These are phyloP conservation scores for Montipora sp. DNA, from an alignment of 64 coral and sea anemone genomes.

Conservation along the genomic window DNA sequence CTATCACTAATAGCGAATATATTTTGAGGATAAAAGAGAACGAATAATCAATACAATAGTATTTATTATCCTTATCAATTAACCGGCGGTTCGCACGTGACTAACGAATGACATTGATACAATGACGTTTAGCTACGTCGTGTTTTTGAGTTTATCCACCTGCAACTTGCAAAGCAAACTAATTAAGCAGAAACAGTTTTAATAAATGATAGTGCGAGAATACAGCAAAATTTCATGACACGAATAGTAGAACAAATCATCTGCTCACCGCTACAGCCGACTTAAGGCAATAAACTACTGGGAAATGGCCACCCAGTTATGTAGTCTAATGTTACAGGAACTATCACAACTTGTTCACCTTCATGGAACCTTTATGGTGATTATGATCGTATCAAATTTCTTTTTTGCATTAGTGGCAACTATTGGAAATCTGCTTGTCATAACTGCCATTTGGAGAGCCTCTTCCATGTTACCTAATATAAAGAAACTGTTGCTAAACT, in stretches of 20 bases:
- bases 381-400: background rate
- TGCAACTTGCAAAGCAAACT: background rate
- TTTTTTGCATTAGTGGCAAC: background rate
- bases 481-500: background rate
- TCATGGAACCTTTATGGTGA: background rate
- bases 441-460: background rate
- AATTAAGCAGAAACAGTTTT: background rate
- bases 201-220: background rate
- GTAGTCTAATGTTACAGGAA: background rate
- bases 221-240: too few species aligned
- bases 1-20: too few species aligned
- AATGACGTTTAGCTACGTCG: too few species aligned
- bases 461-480: background rate
- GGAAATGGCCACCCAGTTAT: background rate
- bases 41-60: too few species aligned
- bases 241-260: too few species aligned
- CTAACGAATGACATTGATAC: too few species aligned
- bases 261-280: background rate
- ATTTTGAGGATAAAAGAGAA: too few species aligned
- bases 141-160: background rate
- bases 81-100: too few species aligned
- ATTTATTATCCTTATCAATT: too few species aligned
- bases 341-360: background rate
- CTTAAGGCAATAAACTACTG: background rate
- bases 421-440: constrained; percentile 19